Evolutionary conservation across 1,140 invertebrate genomes (phyloP).

Genomic region (Meteorus sp.): DNA sequence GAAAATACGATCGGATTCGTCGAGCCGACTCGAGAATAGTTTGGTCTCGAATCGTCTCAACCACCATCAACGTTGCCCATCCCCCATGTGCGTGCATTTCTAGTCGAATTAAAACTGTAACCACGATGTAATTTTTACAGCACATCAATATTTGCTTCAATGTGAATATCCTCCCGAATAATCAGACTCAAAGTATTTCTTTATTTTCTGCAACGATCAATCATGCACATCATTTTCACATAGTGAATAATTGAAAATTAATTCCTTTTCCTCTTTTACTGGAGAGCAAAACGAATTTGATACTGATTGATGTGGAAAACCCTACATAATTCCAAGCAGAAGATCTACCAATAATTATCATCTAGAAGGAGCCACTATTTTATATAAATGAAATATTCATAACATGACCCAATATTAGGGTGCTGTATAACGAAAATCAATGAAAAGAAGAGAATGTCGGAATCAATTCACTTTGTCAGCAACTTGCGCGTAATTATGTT

Average conservation of each 20-base stretch:
- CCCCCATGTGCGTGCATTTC: too few relatives aligned
- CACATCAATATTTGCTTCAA: too few relatives aligned
- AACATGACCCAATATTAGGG: constrained; percentile 29
- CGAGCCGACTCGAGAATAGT: constrained; percentile 31
- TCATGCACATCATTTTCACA: too few relatives aligned
- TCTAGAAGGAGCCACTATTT: neutral
- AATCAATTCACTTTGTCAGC: constrained; percentile 60
- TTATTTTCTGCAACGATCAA: too few relatives aligned
- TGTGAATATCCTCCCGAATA: neutral
- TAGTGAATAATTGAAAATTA: constrained; percentile 3
- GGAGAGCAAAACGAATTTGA: constrained; percentile 35
- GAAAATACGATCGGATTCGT: constrained; percentile 61
- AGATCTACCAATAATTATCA: neutral
- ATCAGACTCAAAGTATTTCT: too few relatives aligned
- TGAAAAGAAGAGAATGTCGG: constrained; percentile 59
- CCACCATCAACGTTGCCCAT: neutral
- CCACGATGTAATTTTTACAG: too few relatives aligned
- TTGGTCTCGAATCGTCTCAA: constrained; percentile 3
- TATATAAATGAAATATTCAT: constrained; percentile 58
- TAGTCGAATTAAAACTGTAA: too few relatives aligned
- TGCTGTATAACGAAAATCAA: constrained; percentile 5
- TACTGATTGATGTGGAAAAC: constrained; percentile 58
- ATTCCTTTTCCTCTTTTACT: constrained; percentile 15
- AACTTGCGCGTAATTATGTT: constrained; percentile 56
- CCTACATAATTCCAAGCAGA: neutral